Evolutionary conservation across 2,888 invertebrate species (phyloP).

Genomic region (Drosophila atripex): DNA sequence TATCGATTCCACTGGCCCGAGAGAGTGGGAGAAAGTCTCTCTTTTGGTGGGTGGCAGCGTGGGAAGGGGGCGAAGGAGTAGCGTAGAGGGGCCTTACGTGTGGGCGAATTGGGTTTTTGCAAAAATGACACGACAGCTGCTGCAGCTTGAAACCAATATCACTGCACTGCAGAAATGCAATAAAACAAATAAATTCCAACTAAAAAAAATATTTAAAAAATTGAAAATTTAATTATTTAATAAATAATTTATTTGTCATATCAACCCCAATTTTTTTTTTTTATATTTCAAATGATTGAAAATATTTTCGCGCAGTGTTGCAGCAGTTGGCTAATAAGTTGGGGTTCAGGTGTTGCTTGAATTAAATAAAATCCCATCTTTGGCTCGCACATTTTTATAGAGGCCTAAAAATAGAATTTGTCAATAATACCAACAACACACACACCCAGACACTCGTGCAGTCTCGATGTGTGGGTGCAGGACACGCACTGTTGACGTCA

Average conservation of each 20-base stretch:
- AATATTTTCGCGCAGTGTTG: slow-evolving; percentile 54
- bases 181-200: background rate
- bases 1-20: slow-evolving; percentile 58
- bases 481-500: slow-evolving; percentile 78
- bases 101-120: slow-evolving; percentile 46
- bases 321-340: slow-evolving; percentile 39
- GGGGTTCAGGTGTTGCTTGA: slow-evolving; percentile 56
- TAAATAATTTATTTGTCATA: no score
- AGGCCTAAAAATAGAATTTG: slow-evolving; percentile 70
- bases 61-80: background rate
- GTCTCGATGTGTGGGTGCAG: slow-evolving; percentile 54
- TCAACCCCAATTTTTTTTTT: background rate
- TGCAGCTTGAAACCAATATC: background rate
- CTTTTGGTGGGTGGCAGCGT: background rate
- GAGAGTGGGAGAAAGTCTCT: slow-evolving; percentile 12
- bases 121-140: slow-evolving; percentile 55
- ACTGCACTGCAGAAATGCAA: slow-evolving; percentile 1
- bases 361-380: slow-evolving; percentile 66
- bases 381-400: slow-evolving; percentile 33
- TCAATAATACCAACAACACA: slow-evolving; percentile 64
- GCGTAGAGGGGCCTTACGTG: slow-evolving; percentile 16
- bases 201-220: no score
- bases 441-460: slow-evolving; percentile 14
- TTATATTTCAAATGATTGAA: background rate
- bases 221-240: background rate